Evolutionary conservation across 2,888 invertebrate genomes (phyloP).

Genomic region (Crematogaster levior): DNA sequence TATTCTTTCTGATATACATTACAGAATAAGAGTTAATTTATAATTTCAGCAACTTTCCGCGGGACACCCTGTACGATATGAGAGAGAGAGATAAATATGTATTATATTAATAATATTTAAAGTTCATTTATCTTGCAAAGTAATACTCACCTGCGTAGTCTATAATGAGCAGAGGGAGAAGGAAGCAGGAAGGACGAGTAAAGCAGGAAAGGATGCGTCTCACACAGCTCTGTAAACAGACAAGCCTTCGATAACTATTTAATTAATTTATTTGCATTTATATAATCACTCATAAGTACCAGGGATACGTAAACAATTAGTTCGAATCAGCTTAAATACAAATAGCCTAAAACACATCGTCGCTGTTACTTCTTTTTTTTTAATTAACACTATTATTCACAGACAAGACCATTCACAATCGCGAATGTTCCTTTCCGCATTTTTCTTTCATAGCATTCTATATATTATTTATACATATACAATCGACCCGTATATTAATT

Average conservation of each 20-base stretch:
- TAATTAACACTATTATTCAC: constrained; percentile 71
- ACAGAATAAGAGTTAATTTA: too few species aligned
- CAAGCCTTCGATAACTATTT: constrained; percentile 65
- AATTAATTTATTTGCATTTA: constrained; percentile 76
- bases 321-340: constrained; percentile 74
- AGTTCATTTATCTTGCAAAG: not conserved
- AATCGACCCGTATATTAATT: constrained; percentile 69
- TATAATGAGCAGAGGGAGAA: not conserved
- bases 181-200: not conserved
- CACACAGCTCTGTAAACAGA: not conserved
- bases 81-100: not conserved
- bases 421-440: constrained; percentile 44
- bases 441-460: constrained; percentile 11
- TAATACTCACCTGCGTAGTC: constrained; percentile 26
- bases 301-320: constrained; percentile 74
- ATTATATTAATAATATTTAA: not conserved
- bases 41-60: too few species aligned
- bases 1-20: too few species aligned
- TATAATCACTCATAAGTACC: constrained; percentile 75
- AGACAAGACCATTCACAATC: constrained; percentile 64
- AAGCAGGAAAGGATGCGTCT: not conserved
- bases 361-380: constrained; percentile 54
- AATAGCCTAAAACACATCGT: constrained; percentile 76
- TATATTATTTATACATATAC: constrained; percentile 71
- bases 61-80: too few species aligned